Percentiles rank a stretch among this genome's conserved stretches.
Conservation (phyloP, 92 coral and sea anemone genomes). For the Paramuricea clavata region DNA sequence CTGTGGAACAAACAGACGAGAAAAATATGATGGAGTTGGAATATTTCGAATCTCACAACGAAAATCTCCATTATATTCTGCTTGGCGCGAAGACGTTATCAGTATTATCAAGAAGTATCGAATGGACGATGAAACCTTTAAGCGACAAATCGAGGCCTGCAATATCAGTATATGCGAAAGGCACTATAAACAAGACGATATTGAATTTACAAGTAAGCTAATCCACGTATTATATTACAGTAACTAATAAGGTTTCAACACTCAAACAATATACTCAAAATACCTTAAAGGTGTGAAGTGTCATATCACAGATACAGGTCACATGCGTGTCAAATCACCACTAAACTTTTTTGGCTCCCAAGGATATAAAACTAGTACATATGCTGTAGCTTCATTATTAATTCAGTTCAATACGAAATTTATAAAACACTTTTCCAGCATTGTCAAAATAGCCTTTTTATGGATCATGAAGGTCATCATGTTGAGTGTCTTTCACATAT, state of each 20-base stretch:
- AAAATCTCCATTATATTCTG: constrained; percentile 7
- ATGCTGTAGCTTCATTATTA: background rate
- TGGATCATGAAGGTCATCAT: background rate
- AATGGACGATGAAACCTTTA: background rate
- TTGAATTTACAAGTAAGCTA: constrained; percentile 11
- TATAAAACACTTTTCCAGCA: background rate
- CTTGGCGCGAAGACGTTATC: constrained; percentile 14
- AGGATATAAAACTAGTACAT: background rate
- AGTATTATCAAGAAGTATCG: background rate
- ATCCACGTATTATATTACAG: background rate
- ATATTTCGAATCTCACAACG: constrained; percentile 15
- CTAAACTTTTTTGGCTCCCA: background rate
- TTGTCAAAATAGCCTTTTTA: background rate
- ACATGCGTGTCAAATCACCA: background rate
- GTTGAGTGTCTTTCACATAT: background rate
- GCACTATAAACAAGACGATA: constrained; percentile 2
- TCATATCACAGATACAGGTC: background rate
- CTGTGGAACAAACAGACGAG: constrained; percentile 5
- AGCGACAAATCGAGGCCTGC: constrained; percentile 9
- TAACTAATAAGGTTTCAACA: background rate
- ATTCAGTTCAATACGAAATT: background rate
- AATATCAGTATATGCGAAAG: constrained; percentile 22
- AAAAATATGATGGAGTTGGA: constrained; percentile 2
- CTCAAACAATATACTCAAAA: background rate
- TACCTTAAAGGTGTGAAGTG: background rate